Evolutionary conservation across 2,113 vertebrate species (phyloP), one percentile per base, ranked within the genome.

Genomic region (Cinclus mexicanus): DNA sequence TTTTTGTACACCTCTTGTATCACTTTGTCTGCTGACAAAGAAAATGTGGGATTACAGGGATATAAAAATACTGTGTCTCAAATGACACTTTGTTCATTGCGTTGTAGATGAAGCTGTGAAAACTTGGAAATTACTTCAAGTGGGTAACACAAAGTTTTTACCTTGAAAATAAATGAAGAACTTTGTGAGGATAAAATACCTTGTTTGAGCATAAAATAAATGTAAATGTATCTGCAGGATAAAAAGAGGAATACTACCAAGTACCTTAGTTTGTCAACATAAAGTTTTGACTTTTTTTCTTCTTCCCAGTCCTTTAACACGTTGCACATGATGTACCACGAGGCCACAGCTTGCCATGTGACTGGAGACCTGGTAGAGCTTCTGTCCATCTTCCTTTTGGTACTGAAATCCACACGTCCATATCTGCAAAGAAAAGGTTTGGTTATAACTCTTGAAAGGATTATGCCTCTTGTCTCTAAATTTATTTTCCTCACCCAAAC

Each of bases 281-380:
- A 31, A 84, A 44, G 8, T 29, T 88, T 33, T 61, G 77, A 6
- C 22, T 52, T 76, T 84, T 77, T 69, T 87, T 14, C 28, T 61
- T 60, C 60, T 91, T 90, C 69, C 1, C 93, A 99, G 99, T 99
- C 99, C n/a, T 99, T 99, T 97, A 99, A 99, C 98, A 99, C 99
- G 0, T 97, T 99, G 94, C 99, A 99, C 98, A 99, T 99, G 99
- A 99, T 99, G 99, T 99, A 99, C 97, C 99, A 99, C 8, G 99
- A 99, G 98, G 99, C 99, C 42, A 99, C 99, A 46, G 99, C 99
- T 42, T 99, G 99, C 96, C 99, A 99, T 24, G 99, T 99, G 93
- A 99, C 99, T 37, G 99, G 99, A 85, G 99, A 99, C 98, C 98
- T 99, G 83, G 99, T 99, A 88, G 99, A 99, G 97, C 99, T 99